phyloP scores from a whole-genome alignment of 2,113 vertebrate genomes.

The Sinocyclocheilus maitianheensis region DNA sequence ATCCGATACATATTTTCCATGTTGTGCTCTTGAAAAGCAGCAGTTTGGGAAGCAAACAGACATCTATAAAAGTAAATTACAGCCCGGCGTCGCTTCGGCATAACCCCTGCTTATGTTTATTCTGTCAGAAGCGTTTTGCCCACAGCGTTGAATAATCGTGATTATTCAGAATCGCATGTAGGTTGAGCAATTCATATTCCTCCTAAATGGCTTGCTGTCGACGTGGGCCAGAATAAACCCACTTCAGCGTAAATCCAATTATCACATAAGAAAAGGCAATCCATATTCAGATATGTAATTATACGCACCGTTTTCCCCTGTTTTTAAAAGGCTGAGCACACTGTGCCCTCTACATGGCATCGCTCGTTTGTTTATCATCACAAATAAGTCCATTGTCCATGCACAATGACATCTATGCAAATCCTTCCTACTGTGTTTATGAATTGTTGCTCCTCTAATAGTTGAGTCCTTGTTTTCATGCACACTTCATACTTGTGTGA shows the following conservation, averaged over 20 bases:
- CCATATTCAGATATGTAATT: constrained; percentile 31
- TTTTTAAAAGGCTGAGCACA: constrained; percentile 12
- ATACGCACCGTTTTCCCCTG: neutral
- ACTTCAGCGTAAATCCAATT: constrained; percentile 35
- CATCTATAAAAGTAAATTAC: constrained; percentile 33
- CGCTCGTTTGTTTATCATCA: constrained; percentile 10
- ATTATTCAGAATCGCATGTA: constrained; percentile 20
- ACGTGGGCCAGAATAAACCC: neutral
- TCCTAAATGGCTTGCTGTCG: constrained; percentile 16
- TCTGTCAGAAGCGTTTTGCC: neutral
- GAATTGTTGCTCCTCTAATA: neutral
- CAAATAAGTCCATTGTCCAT: constrained; percentile 5
- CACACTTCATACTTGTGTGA: constrained; percentile 7
- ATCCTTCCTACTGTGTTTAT: neutral
- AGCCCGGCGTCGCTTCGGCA: neutral
- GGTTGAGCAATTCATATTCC: constrained; percentile 31
- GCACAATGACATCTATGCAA: constrained; percentile 2
- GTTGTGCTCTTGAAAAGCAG: neutral
- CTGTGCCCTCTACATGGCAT: neutral
- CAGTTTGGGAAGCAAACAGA: neutral
- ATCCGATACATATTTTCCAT: constrained; percentile 12
- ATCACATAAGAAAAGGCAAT: constrained; percentile 35
- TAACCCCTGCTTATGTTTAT: constrained; percentile 9
- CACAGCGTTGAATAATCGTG: neutral
- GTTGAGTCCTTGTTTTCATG: constrained; percentile 1